Conservation (phyloP, 2,888 invertebrate genomes). For the Drosophila maculinotata region DNA sequence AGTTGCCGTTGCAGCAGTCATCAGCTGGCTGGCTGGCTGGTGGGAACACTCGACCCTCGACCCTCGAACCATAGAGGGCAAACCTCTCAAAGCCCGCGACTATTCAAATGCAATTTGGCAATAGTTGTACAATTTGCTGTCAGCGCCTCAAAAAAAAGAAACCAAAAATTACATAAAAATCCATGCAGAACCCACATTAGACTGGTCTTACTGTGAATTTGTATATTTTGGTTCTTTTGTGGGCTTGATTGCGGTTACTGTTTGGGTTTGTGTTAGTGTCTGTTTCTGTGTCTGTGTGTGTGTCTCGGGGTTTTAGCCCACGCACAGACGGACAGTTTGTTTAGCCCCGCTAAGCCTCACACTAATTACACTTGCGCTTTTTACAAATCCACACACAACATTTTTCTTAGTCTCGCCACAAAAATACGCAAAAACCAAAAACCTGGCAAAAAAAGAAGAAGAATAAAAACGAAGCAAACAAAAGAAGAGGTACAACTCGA, state of each 20-base stretch:
- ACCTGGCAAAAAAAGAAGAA: conserved; percentile 8
- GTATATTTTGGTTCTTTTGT: conserved; percentile 17
- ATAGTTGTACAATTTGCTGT: conserved; percentile 50
- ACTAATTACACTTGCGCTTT: conserved; percentile 78
- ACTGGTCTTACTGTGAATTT: conserved; percentile 27
- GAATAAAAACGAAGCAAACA: not conserved
- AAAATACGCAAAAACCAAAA: conserved; percentile 23
- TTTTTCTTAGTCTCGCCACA: conserved; percentile 70
- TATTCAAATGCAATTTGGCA: conserved; percentile 67
- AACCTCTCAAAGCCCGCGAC: conserved; percentile 23
- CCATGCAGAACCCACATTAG: conserved; percentile 39
- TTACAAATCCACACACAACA: conserved; percentile 62
- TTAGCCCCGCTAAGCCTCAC: conserved; percentile 75
- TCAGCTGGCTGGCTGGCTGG: conserved; percentile 28
- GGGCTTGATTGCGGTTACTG: conserved; percentile 29
- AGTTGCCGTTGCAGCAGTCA: conserved; percentile 33
- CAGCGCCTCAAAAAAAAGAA: conserved; percentile 5
- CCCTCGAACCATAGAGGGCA: conserved; percentile 10
- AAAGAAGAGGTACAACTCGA: conserved; percentile 33
- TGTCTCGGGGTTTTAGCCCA: conserved; percentile 38
- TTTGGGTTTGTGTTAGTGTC: conserved; percentile 4
- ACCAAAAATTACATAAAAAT: too few relatives aligned
- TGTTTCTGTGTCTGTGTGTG: conserved; percentile 5
- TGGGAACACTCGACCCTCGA: conserved; percentile 20
- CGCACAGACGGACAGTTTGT: conserved; percentile 58